Evolutionary conservation across 1,140 invertebrate species (phyloP).

Genomic region (Maconellicoccus hirsutus): DNA sequence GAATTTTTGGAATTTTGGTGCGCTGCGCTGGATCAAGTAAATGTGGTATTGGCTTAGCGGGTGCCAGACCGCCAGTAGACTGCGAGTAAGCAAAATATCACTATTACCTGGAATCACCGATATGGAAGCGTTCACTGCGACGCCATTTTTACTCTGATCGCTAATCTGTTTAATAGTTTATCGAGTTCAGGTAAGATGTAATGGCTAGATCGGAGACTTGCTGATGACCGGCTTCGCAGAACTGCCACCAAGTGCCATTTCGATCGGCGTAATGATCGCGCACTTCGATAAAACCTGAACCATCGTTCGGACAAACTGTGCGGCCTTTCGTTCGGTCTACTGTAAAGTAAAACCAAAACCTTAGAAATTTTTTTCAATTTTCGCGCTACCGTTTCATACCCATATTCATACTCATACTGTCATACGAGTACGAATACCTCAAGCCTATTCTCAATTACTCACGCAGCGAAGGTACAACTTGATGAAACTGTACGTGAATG

Average conservation of each 20-base stretch:
- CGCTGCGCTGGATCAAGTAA: too few species aligned
- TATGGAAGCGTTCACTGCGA: slow-evolving; percentile 20
- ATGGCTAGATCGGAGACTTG: slow-evolving; percentile 41
- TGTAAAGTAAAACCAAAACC: neutral
- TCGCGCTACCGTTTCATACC: too few species aligned
- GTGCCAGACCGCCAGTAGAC: too few species aligned
- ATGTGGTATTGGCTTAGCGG: too few species aligned
- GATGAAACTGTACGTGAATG: slow-evolving; percentile 41
- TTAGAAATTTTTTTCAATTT: too few species aligned
- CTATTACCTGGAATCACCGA: slow-evolving; percentile 31
- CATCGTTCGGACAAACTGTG: slow-evolving; percentile 29
- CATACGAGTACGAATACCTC: too few species aligned
- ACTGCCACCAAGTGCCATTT: slow-evolving; percentile 50
- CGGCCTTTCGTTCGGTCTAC: slow-evolving; percentile 20
- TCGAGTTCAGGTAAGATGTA: slow-evolving; percentile 46
- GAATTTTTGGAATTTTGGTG: too few species aligned
- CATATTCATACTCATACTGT: too few species aligned
- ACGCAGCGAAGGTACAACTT: slow-evolving; percentile 36
- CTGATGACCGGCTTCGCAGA: slow-evolving; percentile 40
- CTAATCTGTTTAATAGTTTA: slow-evolving; percentile 20
- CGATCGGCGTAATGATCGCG: slow-evolving; percentile 51
- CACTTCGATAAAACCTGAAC: slow-evolving; percentile 41
- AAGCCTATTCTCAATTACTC: too few species aligned
- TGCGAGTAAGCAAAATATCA: too few species aligned
- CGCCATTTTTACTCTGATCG: slow-evolving; percentile 32